Conservation (phyloP, 2,797 vertebrate genomes). For the Paguma larvata region DNA sequence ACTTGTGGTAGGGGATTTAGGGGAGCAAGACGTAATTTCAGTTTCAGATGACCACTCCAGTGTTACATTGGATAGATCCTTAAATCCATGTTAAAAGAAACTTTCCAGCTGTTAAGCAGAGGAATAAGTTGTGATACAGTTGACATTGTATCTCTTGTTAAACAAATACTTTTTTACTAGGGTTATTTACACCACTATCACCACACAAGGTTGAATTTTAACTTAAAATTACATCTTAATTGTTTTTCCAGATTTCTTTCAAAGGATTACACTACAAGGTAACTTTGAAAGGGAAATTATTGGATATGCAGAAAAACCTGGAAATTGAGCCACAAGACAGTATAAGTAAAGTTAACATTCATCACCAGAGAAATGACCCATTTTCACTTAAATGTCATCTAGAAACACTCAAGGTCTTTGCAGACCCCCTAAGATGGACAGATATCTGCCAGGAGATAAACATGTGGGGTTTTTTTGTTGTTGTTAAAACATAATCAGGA, state of each 20-base stretch:
- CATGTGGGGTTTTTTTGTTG: background rate
- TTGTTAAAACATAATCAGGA: background rate
- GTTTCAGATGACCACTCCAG: background rate
- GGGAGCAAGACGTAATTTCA: background rate
- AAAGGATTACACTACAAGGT: slow-evolving; percentile 15
- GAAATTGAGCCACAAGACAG: background rate
- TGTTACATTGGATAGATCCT: background rate
- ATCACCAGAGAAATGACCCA: background rate
- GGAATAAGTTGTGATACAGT: background rate
- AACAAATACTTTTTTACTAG: background rate
- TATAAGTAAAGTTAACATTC: background rate
- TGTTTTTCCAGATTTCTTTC: slow-evolving; percentile 47
- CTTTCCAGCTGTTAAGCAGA: background rate
- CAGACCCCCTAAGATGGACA: slow-evolving; percentile 26
- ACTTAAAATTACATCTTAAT: slow-evolving; percentile 53
- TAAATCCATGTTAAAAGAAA: background rate
- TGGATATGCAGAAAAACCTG: background rate
- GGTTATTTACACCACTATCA: background rate
- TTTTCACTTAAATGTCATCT: background rate
- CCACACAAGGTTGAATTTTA: slow-evolving; percentile 15
- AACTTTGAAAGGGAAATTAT: slow-evolving; percentile 37
- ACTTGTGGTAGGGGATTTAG: background rate
- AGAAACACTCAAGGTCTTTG: slow-evolving; percentile 1
- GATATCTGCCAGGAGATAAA: background rate
- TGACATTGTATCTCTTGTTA: background rate